Base-by-base conservation (phyloP, 2,113 vertebrate genomes). In the Ailuropoda melanoleuca region DNA sequence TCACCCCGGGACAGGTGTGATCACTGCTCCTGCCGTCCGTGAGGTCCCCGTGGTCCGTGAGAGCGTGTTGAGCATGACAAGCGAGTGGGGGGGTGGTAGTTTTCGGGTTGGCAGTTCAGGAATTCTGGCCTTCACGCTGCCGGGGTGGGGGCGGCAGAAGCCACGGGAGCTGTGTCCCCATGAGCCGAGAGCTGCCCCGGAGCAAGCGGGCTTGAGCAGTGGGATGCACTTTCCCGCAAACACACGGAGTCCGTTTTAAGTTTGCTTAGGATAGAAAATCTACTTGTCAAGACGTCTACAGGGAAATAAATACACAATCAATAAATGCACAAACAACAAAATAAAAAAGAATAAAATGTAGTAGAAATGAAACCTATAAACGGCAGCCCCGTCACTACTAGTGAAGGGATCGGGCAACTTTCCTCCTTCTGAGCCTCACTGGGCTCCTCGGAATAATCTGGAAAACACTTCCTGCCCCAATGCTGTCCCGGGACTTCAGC, bases 401-500 rank as follows among this genome's bases (percentile, higher is more conserved):
- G n/a, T 37, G 7, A 10, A 21, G 13, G 17, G 23, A 13, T 10
- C 1, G 4, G 29, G 37, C 23, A 2, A 4, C 3, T 0, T 11
- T 21, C 48, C 4, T 11, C 53, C 1, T 14, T 50, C 19, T 8
- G 10, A 48, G 23, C 12, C 43, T 43, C 23, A 0, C 17, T 17
- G 10, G n/a, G n/a, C n/a, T 34, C 5, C 0, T 0, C 4, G 21
- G 78, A 39, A 64, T 17, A 10, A 53, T 2, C 50, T 8, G 55
- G 53, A n/a, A 60, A 29, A 53, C 3, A 7, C 10, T 19, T 11
- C 23, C 50, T 13, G 8, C 15, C 75, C 24, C 0, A 2, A 14
- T 9, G 31, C 17, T 39, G 64, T 2, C 24, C 1, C 0, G 9
- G 8, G 26, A 1, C 4, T 1, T 0, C 0, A 0, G 8, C 1